phyloP scores from a whole-genome alignment of 53 echinoderm and acorn worm genomes.

The Paelopatides confundens region DNA sequence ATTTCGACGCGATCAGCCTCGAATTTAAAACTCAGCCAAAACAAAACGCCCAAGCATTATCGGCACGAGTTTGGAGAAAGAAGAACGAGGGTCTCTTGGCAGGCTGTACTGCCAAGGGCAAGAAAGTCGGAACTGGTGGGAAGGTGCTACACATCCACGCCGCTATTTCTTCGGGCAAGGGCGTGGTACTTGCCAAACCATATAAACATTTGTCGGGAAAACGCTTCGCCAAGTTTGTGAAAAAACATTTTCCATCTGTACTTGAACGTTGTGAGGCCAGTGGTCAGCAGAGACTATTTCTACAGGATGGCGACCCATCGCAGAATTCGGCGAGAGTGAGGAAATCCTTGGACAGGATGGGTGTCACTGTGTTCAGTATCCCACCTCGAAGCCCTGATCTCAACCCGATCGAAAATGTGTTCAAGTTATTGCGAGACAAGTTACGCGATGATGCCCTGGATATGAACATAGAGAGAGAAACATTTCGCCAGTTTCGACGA shows the following conservation, averaged over 20 bases:
- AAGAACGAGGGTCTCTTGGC: too few species aligned
- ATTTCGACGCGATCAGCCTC: too few species aligned
- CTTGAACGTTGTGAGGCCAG: background rate
- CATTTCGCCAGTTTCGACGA: background rate
- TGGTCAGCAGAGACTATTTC: background rate
- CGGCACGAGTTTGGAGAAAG: too few species aligned
- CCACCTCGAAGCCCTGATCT: slow-evolving; percentile 44
- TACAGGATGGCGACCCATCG: slow-evolving; percentile 33
- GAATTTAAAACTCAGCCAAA: too few species aligned
- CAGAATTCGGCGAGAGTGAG: background rate
- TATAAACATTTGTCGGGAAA: background rate
- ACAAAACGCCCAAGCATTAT: too few species aligned
- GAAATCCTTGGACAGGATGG: background rate
- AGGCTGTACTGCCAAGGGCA: too few species aligned
- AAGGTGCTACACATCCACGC: too few species aligned
- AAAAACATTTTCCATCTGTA: background rate
- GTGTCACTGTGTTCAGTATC: background rate
- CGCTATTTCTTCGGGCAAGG: too few species aligned
- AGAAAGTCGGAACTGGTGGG: too few species aligned
- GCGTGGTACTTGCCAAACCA: background rate
- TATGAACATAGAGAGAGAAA: background rate
- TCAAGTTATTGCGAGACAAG: slow-evolving; percentile 26
- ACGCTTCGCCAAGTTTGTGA: background rate
- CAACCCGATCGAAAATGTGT: slow-evolving; percentile 40
- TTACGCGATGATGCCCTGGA: slow-evolving; percentile 4